Percentiles rank a stretch among this genome's conserved stretches.
These are phyloP conservation scores for Halocynthia roretzi DNA, from an alignment of 23 tunicate species.

Conservation along the genomic window DNA sequence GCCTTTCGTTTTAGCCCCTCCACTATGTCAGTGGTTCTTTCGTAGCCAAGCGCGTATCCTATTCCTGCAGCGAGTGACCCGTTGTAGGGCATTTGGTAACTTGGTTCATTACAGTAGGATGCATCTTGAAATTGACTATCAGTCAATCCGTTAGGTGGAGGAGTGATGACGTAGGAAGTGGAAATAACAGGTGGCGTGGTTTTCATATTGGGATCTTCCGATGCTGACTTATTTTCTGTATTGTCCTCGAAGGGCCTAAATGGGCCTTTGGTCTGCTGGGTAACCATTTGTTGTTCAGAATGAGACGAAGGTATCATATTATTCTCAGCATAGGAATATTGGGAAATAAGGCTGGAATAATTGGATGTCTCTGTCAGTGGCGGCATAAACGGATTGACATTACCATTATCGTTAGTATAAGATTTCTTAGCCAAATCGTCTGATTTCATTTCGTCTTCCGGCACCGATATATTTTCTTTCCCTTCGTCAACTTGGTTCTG, in stretches of 20 bases:
- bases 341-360: no score
- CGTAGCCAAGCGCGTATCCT: neutral
- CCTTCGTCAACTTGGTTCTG: no score
- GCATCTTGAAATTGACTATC: neutral
- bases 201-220: neutral
- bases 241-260: constrained; percentile 3
- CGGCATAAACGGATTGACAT: no score
- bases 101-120: neutral
- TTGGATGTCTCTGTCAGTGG: no score
- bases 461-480: no score
- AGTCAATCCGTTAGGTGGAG: neutral
- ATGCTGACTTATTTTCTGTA: neutral
- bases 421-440: no score
- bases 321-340: no score
- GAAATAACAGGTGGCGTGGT: neutral
- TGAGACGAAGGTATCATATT: no score
- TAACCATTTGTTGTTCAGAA: no score
- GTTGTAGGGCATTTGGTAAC: neutral
- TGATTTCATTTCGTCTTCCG: no score
- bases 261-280: neutral
- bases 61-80: neutral
- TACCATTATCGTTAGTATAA: no score
- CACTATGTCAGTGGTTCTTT: neutral
- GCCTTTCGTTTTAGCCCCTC: neutral
- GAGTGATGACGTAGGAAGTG: neutral